A percentile compares a stretch with the other conserved stretches of the same genome.
Evolutionary conservation across 2,113 vertebrate species (phyloP).

Genomic region (Callipepla californica): DNA sequence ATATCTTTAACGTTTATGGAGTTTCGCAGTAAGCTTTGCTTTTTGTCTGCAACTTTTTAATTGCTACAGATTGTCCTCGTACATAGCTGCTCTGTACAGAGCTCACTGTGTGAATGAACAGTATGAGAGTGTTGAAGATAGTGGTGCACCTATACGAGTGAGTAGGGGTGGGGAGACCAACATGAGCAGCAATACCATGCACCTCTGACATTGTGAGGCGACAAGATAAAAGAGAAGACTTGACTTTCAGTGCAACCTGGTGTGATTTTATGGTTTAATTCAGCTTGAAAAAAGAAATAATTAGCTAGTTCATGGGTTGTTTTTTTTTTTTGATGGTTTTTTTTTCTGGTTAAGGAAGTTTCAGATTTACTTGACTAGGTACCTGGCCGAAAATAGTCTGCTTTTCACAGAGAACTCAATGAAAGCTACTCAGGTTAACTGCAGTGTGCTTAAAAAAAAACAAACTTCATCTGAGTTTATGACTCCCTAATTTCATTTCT

Average conservation of each 20-base stretch:
- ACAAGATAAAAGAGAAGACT: background rate
- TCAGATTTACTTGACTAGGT: background rate
- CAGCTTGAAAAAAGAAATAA: background rate
- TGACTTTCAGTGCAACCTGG: background rate
- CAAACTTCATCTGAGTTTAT: constrained; percentile 12
- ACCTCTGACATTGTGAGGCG: too few relatives aligned
- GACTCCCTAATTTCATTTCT: constrained; percentile 30
- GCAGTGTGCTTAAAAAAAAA: constrained; percentile 33
- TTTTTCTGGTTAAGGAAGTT: background rate
- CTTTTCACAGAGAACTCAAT: background rate
- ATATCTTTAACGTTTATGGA: background rate
- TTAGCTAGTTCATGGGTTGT: background rate
- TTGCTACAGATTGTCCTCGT: background rate
- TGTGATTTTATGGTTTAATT: background rate
- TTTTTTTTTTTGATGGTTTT: too few relatives aligned
- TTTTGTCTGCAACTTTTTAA: background rate
- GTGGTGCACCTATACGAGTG: background rate
- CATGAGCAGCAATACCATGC: too few relatives aligned
- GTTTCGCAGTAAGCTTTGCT: background rate
- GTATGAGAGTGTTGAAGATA: background rate
- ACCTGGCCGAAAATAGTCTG: constrained; percentile 1
- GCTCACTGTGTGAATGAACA: background rate
- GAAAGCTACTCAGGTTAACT: constrained; percentile 33
- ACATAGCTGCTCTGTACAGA: background rate
- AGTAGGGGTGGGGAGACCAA: background rate